Conservation (phyloP, 2,113 vertebrate species). For the Capreolus pygargus region DNA sequence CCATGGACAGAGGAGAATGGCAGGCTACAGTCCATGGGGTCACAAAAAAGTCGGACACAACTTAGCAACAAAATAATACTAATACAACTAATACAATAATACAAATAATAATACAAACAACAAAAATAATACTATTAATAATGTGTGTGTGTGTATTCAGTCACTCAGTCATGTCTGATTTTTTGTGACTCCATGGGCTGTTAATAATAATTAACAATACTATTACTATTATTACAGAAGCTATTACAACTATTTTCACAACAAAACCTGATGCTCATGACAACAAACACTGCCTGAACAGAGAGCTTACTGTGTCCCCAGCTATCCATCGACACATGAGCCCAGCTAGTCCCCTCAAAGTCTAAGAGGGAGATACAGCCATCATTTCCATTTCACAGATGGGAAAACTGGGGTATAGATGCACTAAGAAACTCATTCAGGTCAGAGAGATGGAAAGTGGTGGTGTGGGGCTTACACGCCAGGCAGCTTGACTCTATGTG, state of each 20-base stretch:
- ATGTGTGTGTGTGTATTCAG: not conserved
- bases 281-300: not conserved
- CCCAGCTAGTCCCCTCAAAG: not conserved
- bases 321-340: not conserved
- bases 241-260: not conserved
- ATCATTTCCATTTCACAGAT: not conserved
- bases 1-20: not conserved
- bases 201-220: not conserved
- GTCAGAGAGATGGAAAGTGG: not conserved
- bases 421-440: not conserved
- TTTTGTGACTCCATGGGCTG: not conserved
- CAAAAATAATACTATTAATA: not conserved
- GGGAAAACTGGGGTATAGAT: not conserved
- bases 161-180: fast-evolving
- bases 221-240: not conserved
- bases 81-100: not conserved
- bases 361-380: not conserved
- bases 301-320: not conserved
- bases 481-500: not conserved
- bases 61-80: not conserved
- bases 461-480: fast-evolving
- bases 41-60: not conserved
- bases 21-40: not conserved
- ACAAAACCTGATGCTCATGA: not conserved
- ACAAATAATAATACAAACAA: not conserved